These are phyloP conservation scores for Linnaemya vulpina DNA, from an alignment of 2,888 invertebrate species.

Conservation along the genomic window DNA sequence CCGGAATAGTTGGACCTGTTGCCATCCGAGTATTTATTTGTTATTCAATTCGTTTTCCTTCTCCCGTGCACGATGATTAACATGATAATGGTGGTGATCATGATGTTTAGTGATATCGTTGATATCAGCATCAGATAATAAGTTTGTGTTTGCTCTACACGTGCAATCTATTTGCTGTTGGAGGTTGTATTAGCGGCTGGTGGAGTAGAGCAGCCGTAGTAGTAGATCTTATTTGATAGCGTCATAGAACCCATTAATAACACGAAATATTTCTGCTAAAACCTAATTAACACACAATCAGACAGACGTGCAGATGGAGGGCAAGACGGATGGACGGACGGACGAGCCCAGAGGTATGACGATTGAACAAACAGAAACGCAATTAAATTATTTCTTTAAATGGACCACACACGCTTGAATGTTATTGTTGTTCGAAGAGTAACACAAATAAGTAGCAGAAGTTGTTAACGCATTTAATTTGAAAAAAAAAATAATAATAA, in stretches of 20 bases:
- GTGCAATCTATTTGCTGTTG: background rate
- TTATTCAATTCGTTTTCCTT: background rate
- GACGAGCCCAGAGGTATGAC: background rate
- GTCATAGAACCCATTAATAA: constrained; percentile 70
- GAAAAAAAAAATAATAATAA: too few relatives aligned
- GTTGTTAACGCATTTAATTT: constrained; percentile 6
- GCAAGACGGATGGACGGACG: background rate
- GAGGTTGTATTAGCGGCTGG: constrained; percentile 18
- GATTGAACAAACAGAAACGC: constrained; percentile 43
- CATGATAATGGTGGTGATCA: constrained; percentile 30
- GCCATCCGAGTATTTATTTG: constrained; percentile 8
- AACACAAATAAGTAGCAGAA: background rate
- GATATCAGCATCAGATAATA: constrained; percentile 40
- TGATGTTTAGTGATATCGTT: constrained; percentile 50
- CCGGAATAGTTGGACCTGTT: constrained; percentile 56
- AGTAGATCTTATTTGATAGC: constrained; percentile 68
- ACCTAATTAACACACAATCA: constrained; percentile 69
- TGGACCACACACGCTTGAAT: constrained; percentile 51
- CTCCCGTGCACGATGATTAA: constrained; percentile 16
- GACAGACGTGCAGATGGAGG: constrained; percentile 22
- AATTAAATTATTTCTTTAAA: constrained; percentile 66
- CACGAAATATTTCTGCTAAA: constrained; percentile 71
- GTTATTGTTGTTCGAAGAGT: background rate
- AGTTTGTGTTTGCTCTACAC: constrained; percentile 3
- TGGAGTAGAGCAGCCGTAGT: constrained; percentile 13